phyloP scores from a whole-genome alignment of 2,888 invertebrate genomes.

The Bellardia pandia region DNA sequence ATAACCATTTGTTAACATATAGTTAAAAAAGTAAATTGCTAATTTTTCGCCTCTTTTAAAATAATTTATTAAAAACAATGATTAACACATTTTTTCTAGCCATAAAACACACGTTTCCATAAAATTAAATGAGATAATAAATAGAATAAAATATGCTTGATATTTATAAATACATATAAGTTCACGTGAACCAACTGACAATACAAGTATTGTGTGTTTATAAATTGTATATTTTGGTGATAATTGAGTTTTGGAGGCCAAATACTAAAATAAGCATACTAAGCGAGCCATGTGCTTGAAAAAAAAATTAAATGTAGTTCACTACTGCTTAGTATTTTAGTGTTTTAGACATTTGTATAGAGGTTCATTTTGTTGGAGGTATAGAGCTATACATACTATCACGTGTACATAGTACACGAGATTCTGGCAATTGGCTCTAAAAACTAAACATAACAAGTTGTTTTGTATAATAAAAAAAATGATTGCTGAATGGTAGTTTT shows the following conservation, averaged over 20 bases:
- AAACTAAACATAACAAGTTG: background rate
- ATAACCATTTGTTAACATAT: background rate
- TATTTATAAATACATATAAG: background rate
- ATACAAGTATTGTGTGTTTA: background rate
- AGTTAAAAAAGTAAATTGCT: background rate
- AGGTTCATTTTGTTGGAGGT: no score
- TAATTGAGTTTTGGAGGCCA: conserved; percentile 33
- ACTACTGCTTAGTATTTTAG: background rate
- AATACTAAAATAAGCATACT: background rate
- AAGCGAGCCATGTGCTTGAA: background rate
- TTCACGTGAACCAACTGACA: conserved; percentile 30
- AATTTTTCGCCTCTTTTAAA: background rate
- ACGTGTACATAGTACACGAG: conserved; percentile 67
- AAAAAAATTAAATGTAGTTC: background rate
- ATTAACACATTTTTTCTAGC: background rate
- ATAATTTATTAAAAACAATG: background rate
- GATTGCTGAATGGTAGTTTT: background rate
- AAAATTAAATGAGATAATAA: background rate
- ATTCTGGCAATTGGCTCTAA: conserved; percentile 7
- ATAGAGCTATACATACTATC: conserved; percentile 5
- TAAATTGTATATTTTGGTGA: conserved; percentile 16
- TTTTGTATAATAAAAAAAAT: background rate
- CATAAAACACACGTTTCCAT: background rate
- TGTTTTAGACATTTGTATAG: background rate
- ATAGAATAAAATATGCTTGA: background rate